Conservation (phyloP, 2,113 vertebrate genomes). For the Bujurquina vittata region DNA sequence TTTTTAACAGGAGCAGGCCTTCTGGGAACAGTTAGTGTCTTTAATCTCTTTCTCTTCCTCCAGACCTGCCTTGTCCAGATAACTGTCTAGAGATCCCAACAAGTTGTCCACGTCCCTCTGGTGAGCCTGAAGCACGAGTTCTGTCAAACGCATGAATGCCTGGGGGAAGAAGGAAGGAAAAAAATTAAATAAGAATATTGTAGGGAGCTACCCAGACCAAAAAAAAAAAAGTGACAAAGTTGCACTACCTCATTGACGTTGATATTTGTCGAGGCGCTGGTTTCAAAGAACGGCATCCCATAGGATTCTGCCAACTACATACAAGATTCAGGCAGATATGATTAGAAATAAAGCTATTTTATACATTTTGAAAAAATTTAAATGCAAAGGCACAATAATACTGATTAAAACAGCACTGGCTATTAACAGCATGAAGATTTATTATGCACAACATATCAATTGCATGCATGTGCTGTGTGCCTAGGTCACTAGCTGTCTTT, state of each 20-base stretch:
- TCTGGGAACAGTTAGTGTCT: slow-evolving; percentile 71
- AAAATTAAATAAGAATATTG: neutral
- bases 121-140: slow-evolving; percentile 92
- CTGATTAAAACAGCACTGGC: neutral
- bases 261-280: slow-evolving; percentile 90
- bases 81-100: slow-evolving; percentile 74
- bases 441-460: neutral
- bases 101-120: slow-evolving; percentile 87
- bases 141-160: slow-evolving; percentile 90
- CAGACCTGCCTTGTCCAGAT: slow-evolving; percentile 81
- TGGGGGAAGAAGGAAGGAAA: slow-evolving; percentile 59
- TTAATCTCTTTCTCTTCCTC: slow-evolving; percentile 82
- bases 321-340: slow-evolving; percentile 5
- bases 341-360: neutral
- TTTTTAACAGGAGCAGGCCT: slow-evolving; percentile 88
- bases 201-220: neutral
- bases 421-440: neutral
- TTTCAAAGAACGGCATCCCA: slow-evolving; percentile 97
- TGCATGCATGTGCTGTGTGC: neutral
- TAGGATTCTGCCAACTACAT: slow-evolving; percentile 92
- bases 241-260: slow-evolving; percentile 89
- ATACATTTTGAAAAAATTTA: neutral
- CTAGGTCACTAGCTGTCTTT: no score
- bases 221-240: neutral
- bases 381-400: neutral